phyloP scores from a whole-genome alignment of 2,113 vertebrate species.

The Scartelaos histophorus region DNA sequence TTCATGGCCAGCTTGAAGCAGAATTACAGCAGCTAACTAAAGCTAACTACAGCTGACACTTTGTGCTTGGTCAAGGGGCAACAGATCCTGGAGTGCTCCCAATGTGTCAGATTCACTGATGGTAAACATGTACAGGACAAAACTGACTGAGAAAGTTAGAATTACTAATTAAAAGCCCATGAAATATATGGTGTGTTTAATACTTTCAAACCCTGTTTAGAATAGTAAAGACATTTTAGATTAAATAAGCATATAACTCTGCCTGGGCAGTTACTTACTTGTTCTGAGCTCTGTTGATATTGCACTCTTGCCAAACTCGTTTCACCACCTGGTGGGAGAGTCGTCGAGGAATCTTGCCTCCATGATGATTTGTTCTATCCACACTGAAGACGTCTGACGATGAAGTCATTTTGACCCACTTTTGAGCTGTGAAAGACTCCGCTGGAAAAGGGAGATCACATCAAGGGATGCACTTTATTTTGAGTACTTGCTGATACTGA shows the following conservation, averaged over 20 bases:
- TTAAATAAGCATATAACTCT: background rate
- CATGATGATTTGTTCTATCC: constrained; percentile 92
- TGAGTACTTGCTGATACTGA: no score
- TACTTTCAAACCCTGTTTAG: background rate
- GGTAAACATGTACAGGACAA: constrained; percentile 32
- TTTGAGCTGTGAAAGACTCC: constrained; percentile 91
- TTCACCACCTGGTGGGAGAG: constrained; percentile 92
- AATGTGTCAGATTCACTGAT: constrained; percentile 58
- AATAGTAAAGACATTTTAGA: background rate
- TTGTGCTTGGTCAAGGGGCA: constrained; percentile 55
- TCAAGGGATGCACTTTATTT: no score
- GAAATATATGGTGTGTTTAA: no score
- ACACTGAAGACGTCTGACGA: constrained; percentile 87
- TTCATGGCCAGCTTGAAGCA: constrained; percentile 41
- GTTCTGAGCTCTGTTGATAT: constrained; percentile 94
- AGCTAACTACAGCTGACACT: constrained; percentile 48
- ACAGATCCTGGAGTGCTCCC: constrained; percentile 45
- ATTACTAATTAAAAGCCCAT: no score
- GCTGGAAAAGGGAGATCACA: constrained; percentile 69
- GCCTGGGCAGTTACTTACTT: constrained; percentile 78
- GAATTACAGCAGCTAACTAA: constrained; percentile 43
- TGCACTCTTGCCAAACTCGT: constrained; percentile 98
- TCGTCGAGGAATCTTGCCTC: constrained; percentile 92
- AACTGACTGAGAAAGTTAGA: constrained; percentile 4
- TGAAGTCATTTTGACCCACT: constrained; percentile 91